Base-by-base conservation (phyloP, 2,888 invertebrate genomes). In the Drosophila demipolita region DNA sequence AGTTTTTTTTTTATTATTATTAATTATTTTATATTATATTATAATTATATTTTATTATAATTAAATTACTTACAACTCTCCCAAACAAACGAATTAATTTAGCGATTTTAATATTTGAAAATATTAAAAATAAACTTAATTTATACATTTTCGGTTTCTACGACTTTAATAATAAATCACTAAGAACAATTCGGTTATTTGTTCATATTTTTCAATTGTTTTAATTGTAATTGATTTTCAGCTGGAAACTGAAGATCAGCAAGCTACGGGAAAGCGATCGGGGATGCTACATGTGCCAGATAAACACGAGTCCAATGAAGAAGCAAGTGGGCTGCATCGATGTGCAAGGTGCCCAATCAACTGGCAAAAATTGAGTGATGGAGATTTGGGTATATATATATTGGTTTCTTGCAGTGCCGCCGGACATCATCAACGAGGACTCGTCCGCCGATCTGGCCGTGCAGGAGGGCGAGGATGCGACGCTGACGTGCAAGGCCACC, bases 211-310 rank as follows among this genome's bases (percentile, higher is more conserved):
- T 23, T n/a, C 2, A 15, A 11, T 7, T 26, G 8, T 1, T 36
- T 32, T 2, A 11, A 45, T 49, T 7, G 12, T 1, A 32, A 52
- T 17, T 11, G 0, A 3, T 20, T 17, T 29, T 26, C 15, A 84
- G 84, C 35, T 84, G 97, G 98, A 96, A 96, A 93, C 94, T 98
- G 69, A 96, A 97, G 92, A 97, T 98, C 91, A 94, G 96, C 69
- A 97, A 97, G 73, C 94, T 98, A 61, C 95, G 96, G 78, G 97
- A 97, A 87, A 95, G 96, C 50, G 98, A 98, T 93, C 95, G 96
- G 53, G 98, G 97, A 71, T 98, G 97, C 92, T 98, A 98, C 93
- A 97, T 97, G 96, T 98, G 98, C 91, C 97, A 98, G 94, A 97
- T 98, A 90, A 98, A 98, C 94, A 97, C 97, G 2, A 96, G 95